Evolutionary conservation across 2,113 vertebrate species (phyloP).

Genomic region (Pao palembangensis): DNA sequence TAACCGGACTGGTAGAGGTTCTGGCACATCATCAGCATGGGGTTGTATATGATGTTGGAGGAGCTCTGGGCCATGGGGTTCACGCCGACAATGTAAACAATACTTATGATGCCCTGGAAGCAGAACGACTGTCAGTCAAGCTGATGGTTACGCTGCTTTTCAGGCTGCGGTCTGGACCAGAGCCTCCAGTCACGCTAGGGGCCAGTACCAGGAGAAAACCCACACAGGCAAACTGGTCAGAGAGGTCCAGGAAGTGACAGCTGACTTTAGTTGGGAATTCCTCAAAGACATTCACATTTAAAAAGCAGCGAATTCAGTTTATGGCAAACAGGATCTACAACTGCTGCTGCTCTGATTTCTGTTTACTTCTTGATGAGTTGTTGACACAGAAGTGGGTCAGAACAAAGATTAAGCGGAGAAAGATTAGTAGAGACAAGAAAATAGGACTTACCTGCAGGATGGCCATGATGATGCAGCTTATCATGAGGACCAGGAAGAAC

Average conservation of each 20-base stretch:
- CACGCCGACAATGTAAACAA: slow-evolving; percentile 85
- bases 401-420: background rate
- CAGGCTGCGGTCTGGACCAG: too few relatives aligned
- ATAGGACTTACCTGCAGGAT: slow-evolving; percentile 60
- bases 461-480: slow-evolving; percentile 72
- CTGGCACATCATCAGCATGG: slow-evolving; percentile 82
- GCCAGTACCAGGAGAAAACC: too few relatives aligned
- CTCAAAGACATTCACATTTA: too few relatives aligned
- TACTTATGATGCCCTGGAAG: slow-evolving; percentile 80
- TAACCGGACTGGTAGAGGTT: slow-evolving; percentile 74
- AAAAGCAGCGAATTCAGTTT: too few relatives aligned
- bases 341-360: too few relatives aligned
- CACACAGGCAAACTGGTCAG: too few relatives aligned
- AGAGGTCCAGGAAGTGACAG: too few relatives aligned
- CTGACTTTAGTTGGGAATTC: too few relatives aligned
- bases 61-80: slow-evolving; percentile 84
- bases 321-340: background rate
- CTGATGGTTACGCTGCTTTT: background rate
- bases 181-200: too few relatives aligned
- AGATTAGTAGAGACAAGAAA: too few relatives aligned
- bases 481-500: slow-evolving; percentile 79
- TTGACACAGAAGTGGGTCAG: background rate
- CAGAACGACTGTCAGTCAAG: background rate
- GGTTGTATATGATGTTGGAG: slow-evolving; percentile 76
- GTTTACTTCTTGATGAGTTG: too few relatives aligned